Percentiles rank a stretch among this genome's conserved stretches.
These are phyloP conservation scores for Drosophila serrata DNA, from an alignment of 1,140 invertebrate species.

Conservation along the genomic window DNA sequence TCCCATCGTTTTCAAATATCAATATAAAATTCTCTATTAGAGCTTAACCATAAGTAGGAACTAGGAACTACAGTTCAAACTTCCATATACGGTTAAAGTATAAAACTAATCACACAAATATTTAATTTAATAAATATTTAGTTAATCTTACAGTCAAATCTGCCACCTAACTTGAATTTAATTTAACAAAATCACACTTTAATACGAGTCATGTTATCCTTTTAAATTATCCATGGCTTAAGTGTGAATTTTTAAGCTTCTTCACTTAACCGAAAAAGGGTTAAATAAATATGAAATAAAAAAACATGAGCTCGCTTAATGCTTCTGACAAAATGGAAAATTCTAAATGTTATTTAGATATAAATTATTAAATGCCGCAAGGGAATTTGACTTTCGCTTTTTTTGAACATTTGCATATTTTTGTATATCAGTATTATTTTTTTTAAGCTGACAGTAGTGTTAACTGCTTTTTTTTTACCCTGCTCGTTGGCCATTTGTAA, in stretches of 20 bases:
- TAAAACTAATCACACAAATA: too few species aligned
- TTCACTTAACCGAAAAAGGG: background rate
- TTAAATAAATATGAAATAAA: background rate
- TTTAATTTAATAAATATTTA: background rate
- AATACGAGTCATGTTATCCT: background rate
- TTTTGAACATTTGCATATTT: slow-evolving; percentile 43
- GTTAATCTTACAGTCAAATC: background rate
- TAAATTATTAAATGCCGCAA: slow-evolving; percentile 7
- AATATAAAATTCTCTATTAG: too few species aligned
- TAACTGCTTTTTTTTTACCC: slow-evolving; percentile 14
- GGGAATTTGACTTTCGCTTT: slow-evolving; percentile 27
- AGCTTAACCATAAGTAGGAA: too few species aligned
- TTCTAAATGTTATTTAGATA: slow-evolving; percentile 9
- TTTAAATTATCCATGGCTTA: background rate
- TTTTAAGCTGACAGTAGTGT: slow-evolving; percentile 1
- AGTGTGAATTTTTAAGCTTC: background rate
- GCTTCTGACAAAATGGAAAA: background rate
- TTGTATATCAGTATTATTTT: slow-evolving; percentile 21
- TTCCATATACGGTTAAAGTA: background rate
- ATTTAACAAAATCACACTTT: background rate
- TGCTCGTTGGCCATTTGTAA: slow-evolving; percentile 43
- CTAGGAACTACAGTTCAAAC: background rate
- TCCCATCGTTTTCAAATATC: too few species aligned
- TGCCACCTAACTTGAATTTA: background rate
- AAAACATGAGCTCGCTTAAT: background rate